Base-by-base conservation (phyloP, 2,113 vertebrate genomes). In the Ornithorhynchus anatinus region DNA sequence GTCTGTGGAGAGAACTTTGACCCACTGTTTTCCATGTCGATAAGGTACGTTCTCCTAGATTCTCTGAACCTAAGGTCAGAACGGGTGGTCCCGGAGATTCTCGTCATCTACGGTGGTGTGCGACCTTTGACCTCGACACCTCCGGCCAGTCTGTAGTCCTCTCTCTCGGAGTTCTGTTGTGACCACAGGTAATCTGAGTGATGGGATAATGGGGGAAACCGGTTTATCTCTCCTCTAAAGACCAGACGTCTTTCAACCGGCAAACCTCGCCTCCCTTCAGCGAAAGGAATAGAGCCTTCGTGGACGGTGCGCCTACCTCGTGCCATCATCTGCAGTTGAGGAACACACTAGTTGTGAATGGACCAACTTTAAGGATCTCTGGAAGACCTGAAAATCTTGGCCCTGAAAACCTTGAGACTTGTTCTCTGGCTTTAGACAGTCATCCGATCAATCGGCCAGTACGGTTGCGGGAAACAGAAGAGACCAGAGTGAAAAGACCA, bases 181-280 rank as follows among this genome's bases (percentile, higher is more conserved):
- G 78, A 85, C 86, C 85, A 73, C 67, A 78, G 86, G 83, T 88
- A 77, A n/a, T 85, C 81, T 88, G 84, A 80, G 80, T 80, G 84
- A 84, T 50, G 47, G 47, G 47, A 27, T 50, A 50, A 50, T 88
- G 80, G 86, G 86, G 85, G 86, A n/a, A n/a, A 88, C 81, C 2
- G 83, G 86, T 88, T 85, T 88, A 88, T 84, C 84, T 87, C 82
- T 87, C 85, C 83, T 88, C 70, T 88, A 88, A 88, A 84, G 86
- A 83, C 83, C 86, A 88, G 86, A 88, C 84, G 81, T 85, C 86
- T 88, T 88, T 88, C 83, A 88, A 84, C 86, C 81, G 86, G 80
- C 85, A 84, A 79, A 85, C 86, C 84, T 78, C 80, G 75, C 77
- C 72, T 83, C 77, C 71, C 84, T 84, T 80, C 86, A 85, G 75